Base-by-base conservation (phyloP, 1,140 invertebrate species). In the Ladona fulva region DNA sequence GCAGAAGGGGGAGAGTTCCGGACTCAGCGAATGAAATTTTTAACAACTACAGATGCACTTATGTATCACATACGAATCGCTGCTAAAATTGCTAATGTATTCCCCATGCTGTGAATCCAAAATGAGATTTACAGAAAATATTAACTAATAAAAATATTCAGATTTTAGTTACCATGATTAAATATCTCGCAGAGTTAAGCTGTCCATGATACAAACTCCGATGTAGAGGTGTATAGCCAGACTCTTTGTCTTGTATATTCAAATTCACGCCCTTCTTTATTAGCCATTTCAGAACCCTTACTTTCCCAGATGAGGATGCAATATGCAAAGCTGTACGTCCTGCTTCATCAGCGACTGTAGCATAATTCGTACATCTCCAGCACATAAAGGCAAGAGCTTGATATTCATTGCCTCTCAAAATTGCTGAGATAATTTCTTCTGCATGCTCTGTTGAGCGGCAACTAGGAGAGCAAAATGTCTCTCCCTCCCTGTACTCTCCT, bases 151-250 rank as follows among this genome's bases (percentile, higher is more conserved):
- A 5, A 5, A 37, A 37, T 1, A 73, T 1, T 5, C 7, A 1
- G 7, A 22, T 5, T 1, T 22, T 73, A 73, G 29, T 81, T 82
- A 89, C 88, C 83, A 90, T 88, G 78, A 93, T 88, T 3, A 94
- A 84, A 25, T 86, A 82, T 74, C 91, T 87, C 76, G 91, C 90
- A 19, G 87, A 85, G 80, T 89, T 84, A 79, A 94, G 87, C 79
- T 94, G 91, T 0, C 92, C 92, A 86, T 92, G 93, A 84, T 91
- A 93, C 37, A 93, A 84, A 79, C 91, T 91, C 80, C 91, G 85
- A 84, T 94, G 93, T 24, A 94, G 83, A 0, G 92, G 87, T 19
- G 92, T 93, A 84, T 92, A 93, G 0, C 91, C 91, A 25, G 92
- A 93, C 83, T 93, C 92, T 0, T 82, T 79, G 83, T 94, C 92